Evolutionary conservation across 2,113 vertebrate species (phyloP).

Genomic region (Stegostoma tigrinum): DNA sequence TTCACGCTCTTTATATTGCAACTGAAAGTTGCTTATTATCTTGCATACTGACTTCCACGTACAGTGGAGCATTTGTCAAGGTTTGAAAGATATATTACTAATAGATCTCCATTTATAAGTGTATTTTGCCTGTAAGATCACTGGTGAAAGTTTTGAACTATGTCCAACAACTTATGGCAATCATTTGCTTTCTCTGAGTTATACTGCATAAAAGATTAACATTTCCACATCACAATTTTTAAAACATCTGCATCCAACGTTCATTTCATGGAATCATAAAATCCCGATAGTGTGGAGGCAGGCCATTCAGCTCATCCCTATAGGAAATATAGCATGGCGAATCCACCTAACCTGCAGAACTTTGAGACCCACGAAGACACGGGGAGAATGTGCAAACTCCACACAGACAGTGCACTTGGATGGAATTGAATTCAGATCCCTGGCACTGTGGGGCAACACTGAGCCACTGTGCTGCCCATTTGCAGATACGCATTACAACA

Average conservation of each 20-base stretch:
- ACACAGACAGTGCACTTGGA: too few species aligned
- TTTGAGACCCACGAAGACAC: too few species aligned
- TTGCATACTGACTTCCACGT: neutral
- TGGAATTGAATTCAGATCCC: too few species aligned
- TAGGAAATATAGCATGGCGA: too few species aligned
- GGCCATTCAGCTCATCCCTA: too few species aligned
- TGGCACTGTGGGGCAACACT: too few species aligned
- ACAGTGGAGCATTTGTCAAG: neutral
- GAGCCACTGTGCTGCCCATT: too few species aligned
- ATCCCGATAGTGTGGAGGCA: too few species aligned
- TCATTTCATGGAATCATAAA: neutral
- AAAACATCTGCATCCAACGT: neutral
- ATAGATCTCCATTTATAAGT: neutral
- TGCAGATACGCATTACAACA: too few species aligned
- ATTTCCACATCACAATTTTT: neutral
- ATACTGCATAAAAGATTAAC: neutral
- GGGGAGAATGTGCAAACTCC: too few species aligned
- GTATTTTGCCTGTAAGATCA: neutral
- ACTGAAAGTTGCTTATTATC: neutral
- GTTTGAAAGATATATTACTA: neutral
- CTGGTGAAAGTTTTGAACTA: neutral
- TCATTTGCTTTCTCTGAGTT: neutral
- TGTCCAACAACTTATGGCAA: neutral
- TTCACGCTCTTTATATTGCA: neutral
- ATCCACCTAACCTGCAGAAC: too few species aligned